A percentile compares a stretch with the other conserved stretches of the same genome.
These are phyloP conservation scores for Drosophila testacea DNA, from an alignment of 2,888 invertebrate species.

Conservation along the genomic window DNA sequence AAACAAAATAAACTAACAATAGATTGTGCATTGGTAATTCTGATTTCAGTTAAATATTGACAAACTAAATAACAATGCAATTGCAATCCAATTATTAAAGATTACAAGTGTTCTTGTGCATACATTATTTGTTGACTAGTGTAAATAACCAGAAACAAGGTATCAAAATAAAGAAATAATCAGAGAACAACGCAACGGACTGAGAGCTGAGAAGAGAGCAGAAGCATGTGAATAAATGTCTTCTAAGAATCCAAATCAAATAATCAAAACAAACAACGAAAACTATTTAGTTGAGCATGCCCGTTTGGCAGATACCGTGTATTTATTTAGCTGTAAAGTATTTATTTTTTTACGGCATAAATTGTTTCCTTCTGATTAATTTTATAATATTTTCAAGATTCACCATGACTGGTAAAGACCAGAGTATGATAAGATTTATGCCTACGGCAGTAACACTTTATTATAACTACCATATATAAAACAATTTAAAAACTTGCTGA, in stretches of 20 bases:
- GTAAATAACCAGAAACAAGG: neutral
- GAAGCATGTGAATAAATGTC: neutral
- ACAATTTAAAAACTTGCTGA: too few species aligned
- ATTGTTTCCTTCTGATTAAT: neutral
- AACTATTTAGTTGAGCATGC: neutral
- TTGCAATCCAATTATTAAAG: neutral
- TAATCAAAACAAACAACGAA: slow-evolving; percentile 5
- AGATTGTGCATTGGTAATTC: neutral
- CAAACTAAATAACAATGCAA: neutral
- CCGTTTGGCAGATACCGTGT: neutral
- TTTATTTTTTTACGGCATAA: neutral
- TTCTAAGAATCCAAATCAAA: neutral
- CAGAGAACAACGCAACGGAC: neutral
- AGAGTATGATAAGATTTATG: neutral
- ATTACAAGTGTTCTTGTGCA: neutral
- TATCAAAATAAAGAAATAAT: neutral
- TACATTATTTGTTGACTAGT: neutral
- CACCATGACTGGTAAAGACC: neutral
- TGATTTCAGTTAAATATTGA: neutral
- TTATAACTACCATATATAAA: neutral
- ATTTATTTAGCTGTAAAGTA: neutral
- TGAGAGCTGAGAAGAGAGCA: neutral
- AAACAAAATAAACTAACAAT: neutral
- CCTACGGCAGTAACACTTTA: neutral
- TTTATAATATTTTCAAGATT: neutral